These are phyloP conservation scores for Pinctada fucata DNA, from an alignment of 2,888 invertebrate genomes.

Conservation along the genomic window DNA sequence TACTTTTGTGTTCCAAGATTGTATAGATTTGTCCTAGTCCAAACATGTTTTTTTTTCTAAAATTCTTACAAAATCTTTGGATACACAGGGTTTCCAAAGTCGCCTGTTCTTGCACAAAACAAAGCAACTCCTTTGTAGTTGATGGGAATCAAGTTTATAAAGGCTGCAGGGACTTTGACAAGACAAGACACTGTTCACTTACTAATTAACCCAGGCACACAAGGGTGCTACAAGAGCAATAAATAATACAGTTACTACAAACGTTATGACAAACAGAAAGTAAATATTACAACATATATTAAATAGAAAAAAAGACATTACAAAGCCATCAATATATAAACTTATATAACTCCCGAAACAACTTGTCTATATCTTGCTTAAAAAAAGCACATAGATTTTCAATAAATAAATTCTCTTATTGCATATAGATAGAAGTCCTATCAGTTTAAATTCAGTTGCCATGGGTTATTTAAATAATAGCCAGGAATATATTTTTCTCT, in stretches of 20 bases:
- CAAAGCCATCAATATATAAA: no score
- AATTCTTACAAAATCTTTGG: no score
- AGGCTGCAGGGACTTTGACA: no score
- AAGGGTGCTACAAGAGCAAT: neutral
- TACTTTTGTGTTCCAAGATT: no score
- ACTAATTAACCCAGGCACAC: neutral
- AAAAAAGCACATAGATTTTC: neutral
- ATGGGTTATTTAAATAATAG: neutral
- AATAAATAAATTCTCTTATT: neutral
- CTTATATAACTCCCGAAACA: neutral
- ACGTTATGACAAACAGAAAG: conserved; percentile 1
- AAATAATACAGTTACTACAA: neutral
- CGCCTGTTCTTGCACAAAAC: no score
- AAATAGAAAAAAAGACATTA: neutral
- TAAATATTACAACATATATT: neutral
- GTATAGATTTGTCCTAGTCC: no score
- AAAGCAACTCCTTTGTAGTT: no score
- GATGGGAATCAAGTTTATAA: no score
- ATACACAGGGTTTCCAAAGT: no score
- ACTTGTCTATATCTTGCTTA: neutral
- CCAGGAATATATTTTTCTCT: neutral
- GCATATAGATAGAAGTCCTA: neutral
- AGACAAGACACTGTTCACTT: no score
- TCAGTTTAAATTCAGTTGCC: neutral
- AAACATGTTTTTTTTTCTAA: no score